Evolutionary conservation across 2,888 invertebrate genomes (phyloP).

Genomic region (Eupeodes luniger): DNA sequence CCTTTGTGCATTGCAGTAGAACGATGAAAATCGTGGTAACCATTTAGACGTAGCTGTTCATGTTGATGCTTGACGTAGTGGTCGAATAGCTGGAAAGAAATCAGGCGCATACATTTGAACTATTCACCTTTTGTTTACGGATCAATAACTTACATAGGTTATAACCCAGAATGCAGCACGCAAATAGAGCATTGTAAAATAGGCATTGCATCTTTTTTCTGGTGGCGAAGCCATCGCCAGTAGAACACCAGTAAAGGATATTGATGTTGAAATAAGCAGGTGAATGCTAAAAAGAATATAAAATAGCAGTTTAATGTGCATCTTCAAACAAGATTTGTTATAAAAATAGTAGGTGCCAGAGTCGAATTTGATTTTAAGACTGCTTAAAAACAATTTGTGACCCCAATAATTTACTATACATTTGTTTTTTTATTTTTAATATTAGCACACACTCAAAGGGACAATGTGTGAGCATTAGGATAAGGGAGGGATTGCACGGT

Average conservation of each 20-base stretch:
- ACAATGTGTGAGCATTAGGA: no score
- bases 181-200: conserved; percentile 86
- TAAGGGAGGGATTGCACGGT: no score
- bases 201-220: conserved; percentile 85
- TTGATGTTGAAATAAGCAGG: conserved; percentile 81
- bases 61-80: conserved; percentile 86
- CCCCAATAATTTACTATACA: no score
- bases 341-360: no score
- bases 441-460: no score
- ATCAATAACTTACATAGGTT: conserved; percentile 84
- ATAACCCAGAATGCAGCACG: conserved; percentile 86
- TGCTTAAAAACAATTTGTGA: no score
- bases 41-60: conserved; percentile 86
- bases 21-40: conserved; percentile 89
- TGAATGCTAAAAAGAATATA: conserved; percentile 79
- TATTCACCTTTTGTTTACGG: not conserved
- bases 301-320: not conserved
- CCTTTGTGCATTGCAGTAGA: conserved; percentile 86
- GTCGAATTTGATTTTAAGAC: no score
- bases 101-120: not conserved
- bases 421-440: no score
- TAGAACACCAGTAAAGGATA: conserved; percentile 82
- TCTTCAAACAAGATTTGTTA: no score
- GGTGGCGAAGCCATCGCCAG: conserved; percentile 80
- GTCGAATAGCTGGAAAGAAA: conserved; percentile 85